Base-by-base conservation (phyloP, 2,888 invertebrate genomes). In the Euspilapteryx auroguttella region DNA sequence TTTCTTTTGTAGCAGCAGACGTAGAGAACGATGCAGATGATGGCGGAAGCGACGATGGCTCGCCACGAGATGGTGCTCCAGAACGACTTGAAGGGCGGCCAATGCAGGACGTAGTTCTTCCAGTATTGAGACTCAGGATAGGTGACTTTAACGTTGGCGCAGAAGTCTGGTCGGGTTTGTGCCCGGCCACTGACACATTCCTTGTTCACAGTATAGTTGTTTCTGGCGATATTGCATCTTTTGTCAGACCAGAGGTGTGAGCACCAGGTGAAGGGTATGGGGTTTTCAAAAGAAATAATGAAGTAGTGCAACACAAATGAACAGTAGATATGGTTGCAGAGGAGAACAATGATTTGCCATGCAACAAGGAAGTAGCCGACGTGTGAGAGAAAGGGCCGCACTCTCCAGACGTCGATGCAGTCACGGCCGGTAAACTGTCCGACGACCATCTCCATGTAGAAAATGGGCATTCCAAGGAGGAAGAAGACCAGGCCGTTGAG, bases 101-200 rank as follows among this genome's bases (percentile, higher is more conserved):
- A 10, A 8, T 45, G 45, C 12, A 55, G 27, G 11, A 55, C 37
- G 24, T 46, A 30, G 35, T 38, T 42, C 30, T 51, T 52, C 56
- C 57, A 68, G 32, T 65, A 73, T 29, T 71, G 64, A 36, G 49
- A 55, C 42, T 65, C 71, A 1, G 71, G 61, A 36, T 50, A 71
- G 1, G 68, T 59, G 7, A 32, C 36, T 24, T 40, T 45, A 1
- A 71, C 33, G 10, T 37, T 21, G 1, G 36, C 30, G 35, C 73
- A 73, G 8, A 17, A 17, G 17, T 17, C 17, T 30, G 62, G 55
- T 2, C 32, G 21, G 7, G 32, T 20, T 8, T 37, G 33, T 3
- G 44, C 29, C 15, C 36, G 34, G 7, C 29, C 21, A 32, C 46
- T 54, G 17, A 64, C 21, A 28, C 73, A 73, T 28, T 65, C 53